phyloP scores from a whole-genome alignment of 2,888 invertebrate genomes.

The Parochlus steinenii region DNA sequence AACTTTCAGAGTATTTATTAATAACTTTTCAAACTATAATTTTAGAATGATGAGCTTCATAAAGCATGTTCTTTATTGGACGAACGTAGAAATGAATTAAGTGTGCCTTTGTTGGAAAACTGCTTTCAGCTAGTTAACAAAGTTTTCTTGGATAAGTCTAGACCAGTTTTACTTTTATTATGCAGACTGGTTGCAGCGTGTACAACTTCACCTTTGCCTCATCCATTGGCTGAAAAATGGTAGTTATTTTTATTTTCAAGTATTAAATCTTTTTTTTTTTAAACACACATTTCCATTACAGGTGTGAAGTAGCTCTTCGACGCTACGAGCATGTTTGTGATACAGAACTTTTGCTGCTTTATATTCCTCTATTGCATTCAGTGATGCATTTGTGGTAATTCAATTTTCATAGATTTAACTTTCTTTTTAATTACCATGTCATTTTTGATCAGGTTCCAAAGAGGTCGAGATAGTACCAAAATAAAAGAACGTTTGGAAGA shows the following conservation, averaged over 20 bases:
- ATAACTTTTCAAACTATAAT: too few species aligned
- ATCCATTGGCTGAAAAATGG: conserved; percentile 46
- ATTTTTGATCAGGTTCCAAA: conserved; percentile 36
- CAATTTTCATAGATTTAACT: conserved; percentile 5
- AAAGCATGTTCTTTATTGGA: conserved; percentile 42
- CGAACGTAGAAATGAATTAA: conserved; percentile 40
- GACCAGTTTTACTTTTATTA: conserved; percentile 45
- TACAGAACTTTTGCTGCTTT: conserved; percentile 47
- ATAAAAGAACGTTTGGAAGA: conserved; percentile 42
- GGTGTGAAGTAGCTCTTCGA: conserved; percentile 49
- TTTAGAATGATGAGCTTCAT: conserved; percentile 41
- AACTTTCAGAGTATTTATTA: too few species aligned
- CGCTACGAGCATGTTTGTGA: conserved; percentile 57
- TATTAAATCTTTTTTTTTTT: too few species aligned
- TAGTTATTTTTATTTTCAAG: too few species aligned
- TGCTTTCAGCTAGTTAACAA: conserved; percentile 40
- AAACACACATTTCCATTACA: too few species aligned
- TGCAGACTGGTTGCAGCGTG: conserved; percentile 48
- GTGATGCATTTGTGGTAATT: conserved; percentile 47
- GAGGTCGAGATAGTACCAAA: conserved; percentile 42
- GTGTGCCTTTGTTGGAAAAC: conserved; percentile 46
- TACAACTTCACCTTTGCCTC: conserved; percentile 33
- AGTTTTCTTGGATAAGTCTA: conserved; percentile 48
- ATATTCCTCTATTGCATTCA: conserved; percentile 48
- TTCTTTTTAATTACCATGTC: conserved; percentile 11